A percentile compares a stretch with the other conserved stretches of the same genome.
Evolutionary conservation across 2,797 vertebrate species (phyloP).

Genomic region (Bucorvus abyssinicus): DNA sequence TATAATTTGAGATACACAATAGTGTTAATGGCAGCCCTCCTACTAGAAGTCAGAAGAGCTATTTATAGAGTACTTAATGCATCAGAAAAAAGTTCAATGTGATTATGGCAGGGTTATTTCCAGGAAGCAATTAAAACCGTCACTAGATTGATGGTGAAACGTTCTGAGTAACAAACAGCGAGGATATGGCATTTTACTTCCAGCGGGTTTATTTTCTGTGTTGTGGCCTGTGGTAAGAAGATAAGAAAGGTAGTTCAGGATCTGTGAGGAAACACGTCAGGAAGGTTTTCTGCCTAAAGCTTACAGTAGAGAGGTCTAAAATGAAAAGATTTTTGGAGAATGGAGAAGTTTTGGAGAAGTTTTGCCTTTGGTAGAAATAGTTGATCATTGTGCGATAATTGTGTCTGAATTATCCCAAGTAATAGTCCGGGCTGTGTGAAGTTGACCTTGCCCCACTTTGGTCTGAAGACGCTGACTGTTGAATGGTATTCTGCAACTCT

Average conservation of each 20-base stretch:
- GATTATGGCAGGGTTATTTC: slow-evolving; percentile 68
- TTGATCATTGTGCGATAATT: not conserved
- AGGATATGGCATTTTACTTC: slow-evolving; percentile 50
- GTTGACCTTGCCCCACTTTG: not conserved
- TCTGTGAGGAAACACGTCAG: slow-evolving; percentile 12
- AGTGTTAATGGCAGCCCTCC: slow-evolving; percentile 18
- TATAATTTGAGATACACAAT: slow-evolving; percentile 29
- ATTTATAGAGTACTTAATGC: slow-evolving; percentile 67
- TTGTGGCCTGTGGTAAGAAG: slow-evolving; percentile 63
- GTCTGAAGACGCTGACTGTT: not conserved
- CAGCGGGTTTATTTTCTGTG: slow-evolving; percentile 47
- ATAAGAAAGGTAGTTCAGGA: slow-evolving; percentile 51
- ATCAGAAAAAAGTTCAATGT: slow-evolving; percentile 59
- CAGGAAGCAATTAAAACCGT: slow-evolving; percentile 70
- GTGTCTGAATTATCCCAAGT: not conserved
- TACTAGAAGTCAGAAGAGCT: slow-evolving; percentile 54
- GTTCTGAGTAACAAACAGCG: slow-evolving; percentile 54
- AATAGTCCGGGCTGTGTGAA: not conserved
- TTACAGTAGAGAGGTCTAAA: not conserved
- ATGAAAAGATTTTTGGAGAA: not conserved
- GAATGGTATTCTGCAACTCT: not conserved
- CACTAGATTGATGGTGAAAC: slow-evolving; percentile 51
- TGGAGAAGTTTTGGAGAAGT: not conserved
- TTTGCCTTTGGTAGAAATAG: not conserved
- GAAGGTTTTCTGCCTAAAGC: not conserved